A percentile compares a stretch with the other conserved stretches of the same genome.
These are phyloP conservation scores for Semicossyphus pulcher DNA, from an alignment of 2,113 vertebrate species.

Conservation along the genomic window DNA sequence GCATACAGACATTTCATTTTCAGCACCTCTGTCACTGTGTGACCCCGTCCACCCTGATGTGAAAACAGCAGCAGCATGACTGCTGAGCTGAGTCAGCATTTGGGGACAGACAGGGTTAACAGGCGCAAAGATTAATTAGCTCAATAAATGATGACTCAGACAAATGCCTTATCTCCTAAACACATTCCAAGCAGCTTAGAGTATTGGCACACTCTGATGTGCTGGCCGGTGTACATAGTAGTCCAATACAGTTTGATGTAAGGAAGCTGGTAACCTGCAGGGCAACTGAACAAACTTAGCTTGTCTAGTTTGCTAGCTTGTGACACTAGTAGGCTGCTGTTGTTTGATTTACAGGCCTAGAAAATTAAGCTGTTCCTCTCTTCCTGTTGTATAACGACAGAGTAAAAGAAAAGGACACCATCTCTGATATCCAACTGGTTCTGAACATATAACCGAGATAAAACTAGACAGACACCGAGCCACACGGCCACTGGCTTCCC, in stretches of 20 bases:
- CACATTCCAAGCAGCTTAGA: constrained; percentile 11
- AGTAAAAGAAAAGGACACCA: neutral
- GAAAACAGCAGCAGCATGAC: neutral
- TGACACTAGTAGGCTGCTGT: neutral
- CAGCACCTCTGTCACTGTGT: constrained; percentile 13
- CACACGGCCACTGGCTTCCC: neutral
- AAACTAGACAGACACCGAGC: neutral
- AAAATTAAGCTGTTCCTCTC: neutral
- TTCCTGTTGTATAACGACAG: constrained; percentile 5
- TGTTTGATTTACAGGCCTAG: neutral
- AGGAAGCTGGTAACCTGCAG: constrained; percentile 1
- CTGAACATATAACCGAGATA: neutral
- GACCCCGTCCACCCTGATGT: constrained; percentile 1
- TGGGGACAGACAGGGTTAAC: constrained; percentile 22
- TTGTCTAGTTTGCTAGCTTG: constrained; percentile 8
- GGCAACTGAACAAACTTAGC: constrained; percentile 21
- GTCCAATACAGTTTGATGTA: neutral
- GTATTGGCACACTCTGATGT: neutral
- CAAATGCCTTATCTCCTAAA: constrained; percentile 20
- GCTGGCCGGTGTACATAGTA: neutral
- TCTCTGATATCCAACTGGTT: neutral
- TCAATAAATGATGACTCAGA: constrained; percentile 46
- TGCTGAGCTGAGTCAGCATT: constrained; percentile 33
- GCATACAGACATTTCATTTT: too few relatives aligned
- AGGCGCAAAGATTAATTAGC: constrained; percentile 21